A percentile compares a stretch with the other conserved stretches of the same genome.
Conservation (phyloP, 2,113 vertebrate genomes). For the Rhineura floridana region DNA sequence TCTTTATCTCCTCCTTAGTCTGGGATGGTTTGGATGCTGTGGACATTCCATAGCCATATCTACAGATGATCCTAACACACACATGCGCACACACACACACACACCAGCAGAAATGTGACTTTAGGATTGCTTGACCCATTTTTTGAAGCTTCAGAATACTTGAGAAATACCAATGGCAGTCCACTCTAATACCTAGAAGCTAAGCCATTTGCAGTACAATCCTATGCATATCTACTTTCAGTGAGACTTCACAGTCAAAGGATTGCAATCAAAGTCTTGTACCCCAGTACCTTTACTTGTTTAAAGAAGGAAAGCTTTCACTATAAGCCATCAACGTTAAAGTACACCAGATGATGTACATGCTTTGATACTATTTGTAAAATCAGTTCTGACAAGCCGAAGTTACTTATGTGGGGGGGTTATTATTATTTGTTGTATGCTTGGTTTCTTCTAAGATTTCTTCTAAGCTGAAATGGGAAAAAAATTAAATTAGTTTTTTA, state of each 20-base stretch:
- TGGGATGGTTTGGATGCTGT: no score
- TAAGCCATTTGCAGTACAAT: not conserved
- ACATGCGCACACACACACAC: no score
- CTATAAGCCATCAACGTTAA: not conserved
- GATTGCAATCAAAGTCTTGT: not conserved
- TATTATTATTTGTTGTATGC: not conserved
- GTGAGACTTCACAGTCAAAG: not conserved
- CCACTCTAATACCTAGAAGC: not conserved
- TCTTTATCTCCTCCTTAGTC: no score
- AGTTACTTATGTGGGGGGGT: not conserved
- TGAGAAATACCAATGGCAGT: accelerated
- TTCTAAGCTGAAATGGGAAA: no score
- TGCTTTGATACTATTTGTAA: not conserved
- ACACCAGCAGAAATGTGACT: no score
- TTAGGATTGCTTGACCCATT: no score
- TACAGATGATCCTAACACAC: no score
- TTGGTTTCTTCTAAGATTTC: no score
- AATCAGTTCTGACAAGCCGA: not conserved
- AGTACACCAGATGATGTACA: not conserved
- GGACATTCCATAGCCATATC: no score
- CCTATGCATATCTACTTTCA: not conserved
- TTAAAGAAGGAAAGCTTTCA: not conserved
- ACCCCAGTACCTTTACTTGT: not conserved
- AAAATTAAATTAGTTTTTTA: no score
- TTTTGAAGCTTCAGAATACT: not conserved